Evolutionary conservation across 2,113 vertebrate species (phyloP), one percentile per base, ranked within the genome.

Genomic region (Athene cunicularia): DNA sequence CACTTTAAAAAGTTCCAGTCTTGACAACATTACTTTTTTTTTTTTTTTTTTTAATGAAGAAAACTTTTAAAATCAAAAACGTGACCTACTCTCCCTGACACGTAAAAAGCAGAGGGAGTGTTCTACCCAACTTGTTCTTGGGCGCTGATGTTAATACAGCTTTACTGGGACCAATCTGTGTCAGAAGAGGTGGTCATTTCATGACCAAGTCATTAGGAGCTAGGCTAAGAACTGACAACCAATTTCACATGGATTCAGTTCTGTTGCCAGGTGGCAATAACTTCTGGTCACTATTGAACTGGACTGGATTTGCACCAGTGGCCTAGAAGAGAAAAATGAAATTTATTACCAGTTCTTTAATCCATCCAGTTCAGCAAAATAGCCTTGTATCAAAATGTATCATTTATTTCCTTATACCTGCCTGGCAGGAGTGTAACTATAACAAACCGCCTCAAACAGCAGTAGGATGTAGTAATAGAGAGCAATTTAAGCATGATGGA

Each of bases 401-500:
- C 59, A 90, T 97, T 95, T 96, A 85, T 96, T 96, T 96, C 85
- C 83, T 79, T 87, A 75, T 35, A 85, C 35, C 32, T 93, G 32
- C 80, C 80, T 85, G 68, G 23, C 85, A 68, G 76, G 52, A 87
- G 63, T 47, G 62, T 92, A 96, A 96, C 59, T 97, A 50, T 94
- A 93, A 94, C 80, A 98, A 97, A 97, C 58, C 94, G 80, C 70
- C 60, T 93, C 81, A 47, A 77, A 96, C 62, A 87, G 70, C 82
- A 80, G 58, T 52, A 72, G 50, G 39, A 95, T 72, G 72, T 77
- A 66, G 91, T 60, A 92, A 96, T 93, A 79, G 8, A 70, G 66
- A 76, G 24, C 93, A 97, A 95, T 97, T 95, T 96, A 92, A 93
- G 62, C 41, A 70, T 94, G 94, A 96, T 93, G 82, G 73, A 95